A percentile compares a stretch with the other conserved stretches of the same genome.
phyloP scores from a whole-genome alignment of 2,888 invertebrate genomes.

The Agrochola litura region DNA sequence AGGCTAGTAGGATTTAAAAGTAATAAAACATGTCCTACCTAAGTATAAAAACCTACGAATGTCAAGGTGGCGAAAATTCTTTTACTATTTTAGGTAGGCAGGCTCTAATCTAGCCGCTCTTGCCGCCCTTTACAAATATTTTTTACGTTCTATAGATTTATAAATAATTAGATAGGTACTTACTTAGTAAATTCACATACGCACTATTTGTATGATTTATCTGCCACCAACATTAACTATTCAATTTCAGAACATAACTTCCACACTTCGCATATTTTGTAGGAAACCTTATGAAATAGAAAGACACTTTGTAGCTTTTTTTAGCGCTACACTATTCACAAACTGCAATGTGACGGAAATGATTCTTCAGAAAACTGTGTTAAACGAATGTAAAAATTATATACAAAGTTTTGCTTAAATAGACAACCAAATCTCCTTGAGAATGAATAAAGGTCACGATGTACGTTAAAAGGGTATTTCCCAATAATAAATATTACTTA shows the following conservation, averaged over 20 bases:
- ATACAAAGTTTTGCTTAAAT: not conserved
- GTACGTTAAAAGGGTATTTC: not conserved
- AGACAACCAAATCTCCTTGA: not conserved
- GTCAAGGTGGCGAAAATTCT: not conserved
- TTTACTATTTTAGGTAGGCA: not conserved
- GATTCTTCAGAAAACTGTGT: not conserved
- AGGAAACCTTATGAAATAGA: not conserved
- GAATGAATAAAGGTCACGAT: not conserved
- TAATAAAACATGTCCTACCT: not conserved
- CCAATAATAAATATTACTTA: not conserved
- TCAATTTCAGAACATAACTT: not conserved
- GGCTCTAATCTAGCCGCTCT: not conserved
- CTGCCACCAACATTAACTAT: not conserved
- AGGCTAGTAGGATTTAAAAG: not conserved
- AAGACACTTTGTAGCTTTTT: not conserved
- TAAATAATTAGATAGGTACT: not conserved
- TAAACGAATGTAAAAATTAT: not conserved
- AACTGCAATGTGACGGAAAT: not conserved
- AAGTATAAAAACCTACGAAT: not conserved
- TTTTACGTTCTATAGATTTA: not conserved
- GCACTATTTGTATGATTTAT: not conserved
- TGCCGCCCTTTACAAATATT: not conserved
- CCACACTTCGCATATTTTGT: not conserved
- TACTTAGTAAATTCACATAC: not conserved
- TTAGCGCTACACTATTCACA: not conserved